These are phyloP conservation scores for Helostoma temminkii DNA, from an alignment of 2,797 vertebrate species.

Conservation along the genomic window DNA sequence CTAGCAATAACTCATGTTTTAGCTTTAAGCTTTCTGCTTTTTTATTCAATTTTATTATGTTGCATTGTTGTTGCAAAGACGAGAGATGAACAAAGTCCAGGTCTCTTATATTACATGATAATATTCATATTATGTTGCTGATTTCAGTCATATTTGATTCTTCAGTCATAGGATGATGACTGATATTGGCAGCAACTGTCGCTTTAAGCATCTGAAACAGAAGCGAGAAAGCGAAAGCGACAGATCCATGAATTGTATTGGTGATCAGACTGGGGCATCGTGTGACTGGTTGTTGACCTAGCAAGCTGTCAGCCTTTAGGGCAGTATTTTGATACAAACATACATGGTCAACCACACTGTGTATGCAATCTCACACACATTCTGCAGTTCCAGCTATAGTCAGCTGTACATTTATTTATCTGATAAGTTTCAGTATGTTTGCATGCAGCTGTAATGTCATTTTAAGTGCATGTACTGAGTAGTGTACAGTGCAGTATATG, in stretches of 20 bases:
- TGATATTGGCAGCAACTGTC: neutral
- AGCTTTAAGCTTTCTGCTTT: too few species aligned
- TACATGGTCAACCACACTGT: constrained; percentile 1
- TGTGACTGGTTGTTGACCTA: constrained; percentile 40
- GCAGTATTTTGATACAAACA: constrained; percentile 23
- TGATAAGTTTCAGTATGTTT: neutral
- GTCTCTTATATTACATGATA: too few species aligned
- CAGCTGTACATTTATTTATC: neutral
- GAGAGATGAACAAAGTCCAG: too few species aligned
- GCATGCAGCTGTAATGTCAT: neutral
- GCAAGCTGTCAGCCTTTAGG: constrained; percentile 35
- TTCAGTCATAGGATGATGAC: too few species aligned
- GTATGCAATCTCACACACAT: neutral
- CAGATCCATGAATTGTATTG: constrained; percentile 39
- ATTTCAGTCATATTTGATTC: neutral
- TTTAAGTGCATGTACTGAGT: constrained; percentile 14
- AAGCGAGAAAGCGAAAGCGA: neutral
- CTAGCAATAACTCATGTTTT: too few species aligned
- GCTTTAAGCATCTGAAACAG: constrained; percentile 9
- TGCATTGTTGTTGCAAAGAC: too few species aligned
- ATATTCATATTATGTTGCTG: neutral
- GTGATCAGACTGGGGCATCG: constrained; percentile 19
- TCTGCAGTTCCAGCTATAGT: neutral
- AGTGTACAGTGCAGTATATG: constrained; percentile 4
- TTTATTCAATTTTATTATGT: too few species aligned